Evolutionary conservation across 1,140 invertebrate species (phyloP).

Genomic region (Nasonia vitripennis): DNA sequence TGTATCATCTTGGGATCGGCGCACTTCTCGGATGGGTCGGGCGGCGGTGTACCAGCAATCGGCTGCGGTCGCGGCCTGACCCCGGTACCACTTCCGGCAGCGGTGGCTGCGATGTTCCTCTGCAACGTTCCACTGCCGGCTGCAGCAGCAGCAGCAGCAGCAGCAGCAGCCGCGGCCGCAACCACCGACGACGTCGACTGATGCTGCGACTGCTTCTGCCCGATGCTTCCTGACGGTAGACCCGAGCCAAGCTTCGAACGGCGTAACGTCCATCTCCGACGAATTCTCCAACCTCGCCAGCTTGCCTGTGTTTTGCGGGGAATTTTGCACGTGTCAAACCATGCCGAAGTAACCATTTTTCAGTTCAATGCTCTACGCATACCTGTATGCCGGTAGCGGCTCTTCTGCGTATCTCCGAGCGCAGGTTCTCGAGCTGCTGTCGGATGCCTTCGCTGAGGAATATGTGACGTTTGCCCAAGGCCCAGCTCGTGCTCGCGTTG

Average conservation of each 20-base stretch:
- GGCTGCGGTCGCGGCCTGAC: conserved; percentile 88
- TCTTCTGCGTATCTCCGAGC: conserved; percentile 84
- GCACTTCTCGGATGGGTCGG: conserved; percentile 85
- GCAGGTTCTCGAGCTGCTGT: conserved; percentile 89
- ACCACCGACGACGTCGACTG: conserved; percentile 2
- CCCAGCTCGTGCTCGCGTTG: conserved; percentile 86
- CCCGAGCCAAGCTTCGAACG: conserved; percentile 68
- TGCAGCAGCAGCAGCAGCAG: conserved; percentile 32
- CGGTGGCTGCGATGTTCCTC: conserved; percentile 56
- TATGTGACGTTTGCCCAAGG: conserved; percentile 93
- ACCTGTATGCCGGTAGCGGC: conserved; percentile 80
- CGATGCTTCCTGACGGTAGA: conserved; percentile 44
- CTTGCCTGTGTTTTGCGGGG: conserved; percentile 75
- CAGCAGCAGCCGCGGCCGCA: conserved; percentile 4
- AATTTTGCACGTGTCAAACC: not conserved
- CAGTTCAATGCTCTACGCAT: not conserved
- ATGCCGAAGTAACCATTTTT: not conserved
- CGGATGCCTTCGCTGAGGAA: conserved; percentile 95
- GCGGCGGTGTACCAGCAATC: conserved; percentile 89
- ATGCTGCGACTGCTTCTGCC: conserved; percentile 52
- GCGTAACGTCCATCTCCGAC: conserved; percentile 82
- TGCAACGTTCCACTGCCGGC: conserved; percentile 60
- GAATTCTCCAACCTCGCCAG: conserved; percentile 87
- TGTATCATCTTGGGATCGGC: conserved; percentile 90
- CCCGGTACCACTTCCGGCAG: conserved; percentile 67